Evolutionary conservation across 2,888 invertebrate genomes (phyloP), one percentile per base, ranked within the genome.

Genomic region (Tachina grossa): DNA sequence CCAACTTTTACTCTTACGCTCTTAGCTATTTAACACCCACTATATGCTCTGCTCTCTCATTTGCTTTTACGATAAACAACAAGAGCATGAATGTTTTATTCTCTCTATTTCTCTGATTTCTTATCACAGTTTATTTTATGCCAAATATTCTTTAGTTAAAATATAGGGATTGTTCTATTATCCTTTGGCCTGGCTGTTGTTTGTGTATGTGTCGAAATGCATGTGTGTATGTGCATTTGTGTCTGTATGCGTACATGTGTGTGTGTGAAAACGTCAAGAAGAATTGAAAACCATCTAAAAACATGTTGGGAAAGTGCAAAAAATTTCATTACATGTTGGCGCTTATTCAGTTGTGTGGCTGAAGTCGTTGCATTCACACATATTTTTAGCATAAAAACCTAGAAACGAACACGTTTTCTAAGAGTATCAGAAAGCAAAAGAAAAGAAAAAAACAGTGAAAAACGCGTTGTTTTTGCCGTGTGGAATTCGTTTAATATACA

Each of bases 361-460:
- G 86, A 88, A 88, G 87, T 88, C 88, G 88, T 88, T 88, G 88
- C 85, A 88, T 80, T 87, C 88, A 86, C 88, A 88, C 88, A 85
- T 86, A 83, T 77, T 84, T 87, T 87, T 59, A 66, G 74, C 77
- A 74, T 57, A 82, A 75, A 84, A 79, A 83, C 51, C 78, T 39
- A 77, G 45, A 61, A 71, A 47, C 59, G 71, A 83, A 79, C 76
- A 83, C 79, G 85, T 85, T 83, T 49, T 80, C 43, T 79, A 41
- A 51, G 63, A 65, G 78, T 65, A 69, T 61, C 59, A 72, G 13
- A 57, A 57, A 57, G n/a, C n/a, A 31, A 31, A 31, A 31, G 4
- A n/a, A 31, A 41, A 19, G 59, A 49, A 76, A 51, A 14, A 53
- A 78, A 59, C 47, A 41, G 49, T 66, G 41, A 13, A 78, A 84